These are phyloP conservation scores for Ectemnius continuus DNA, from an alignment of 2,888 invertebrate species.

Conservation along the genomic window DNA sequence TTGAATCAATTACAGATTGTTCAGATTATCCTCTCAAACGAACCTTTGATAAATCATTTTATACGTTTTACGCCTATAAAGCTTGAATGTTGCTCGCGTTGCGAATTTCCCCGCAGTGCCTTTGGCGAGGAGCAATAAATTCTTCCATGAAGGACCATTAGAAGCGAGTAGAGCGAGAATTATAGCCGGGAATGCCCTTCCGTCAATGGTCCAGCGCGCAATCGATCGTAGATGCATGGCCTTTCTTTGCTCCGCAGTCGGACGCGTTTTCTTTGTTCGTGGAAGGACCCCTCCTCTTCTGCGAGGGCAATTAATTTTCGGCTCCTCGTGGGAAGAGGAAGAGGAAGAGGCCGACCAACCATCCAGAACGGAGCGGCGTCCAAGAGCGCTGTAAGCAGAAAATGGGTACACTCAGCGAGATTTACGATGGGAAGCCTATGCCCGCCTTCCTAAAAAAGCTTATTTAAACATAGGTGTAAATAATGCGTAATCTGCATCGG, in stretches of 20 bases:
- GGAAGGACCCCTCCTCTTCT: slow-evolving; percentile 37
- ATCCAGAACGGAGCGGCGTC: slow-evolving; percentile 10
- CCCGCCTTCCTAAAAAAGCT: too few relatives aligned
- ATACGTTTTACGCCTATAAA: too few relatives aligned
- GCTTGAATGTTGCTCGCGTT: neutral
- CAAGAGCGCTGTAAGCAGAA: slow-evolving; percentile 31
- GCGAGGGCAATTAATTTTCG: slow-evolving; percentile 60
- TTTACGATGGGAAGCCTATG: too few relatives aligned
- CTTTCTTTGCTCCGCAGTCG: slow-evolving; percentile 45
- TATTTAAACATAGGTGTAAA: too few relatives aligned
- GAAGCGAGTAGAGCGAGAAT: slow-evolving; percentile 22
- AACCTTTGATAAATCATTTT: too few relatives aligned
- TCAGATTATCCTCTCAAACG: too few relatives aligned
- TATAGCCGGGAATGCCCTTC: slow-evolving; percentile 21
- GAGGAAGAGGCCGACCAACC: slow-evolving; percentile 7
- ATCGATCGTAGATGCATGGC: slow-evolving; percentile 49
- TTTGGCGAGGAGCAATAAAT: slow-evolving; percentile 35
- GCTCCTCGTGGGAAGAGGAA: slow-evolving; percentile 19
- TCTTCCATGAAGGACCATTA: slow-evolving; percentile 42
- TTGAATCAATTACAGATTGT: too few relatives aligned
- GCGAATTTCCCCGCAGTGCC: slow-evolving; percentile 23
- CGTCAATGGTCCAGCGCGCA: slow-evolving; percentile 11
- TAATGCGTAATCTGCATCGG: too few relatives aligned
- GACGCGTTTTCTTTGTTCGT: slow-evolving; percentile 53
- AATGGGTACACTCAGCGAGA: slow-evolving; percentile 16